Evolutionary conservation across 2,113 vertebrate genomes (phyloP).

Genomic region (Ailurus styani): DNA sequence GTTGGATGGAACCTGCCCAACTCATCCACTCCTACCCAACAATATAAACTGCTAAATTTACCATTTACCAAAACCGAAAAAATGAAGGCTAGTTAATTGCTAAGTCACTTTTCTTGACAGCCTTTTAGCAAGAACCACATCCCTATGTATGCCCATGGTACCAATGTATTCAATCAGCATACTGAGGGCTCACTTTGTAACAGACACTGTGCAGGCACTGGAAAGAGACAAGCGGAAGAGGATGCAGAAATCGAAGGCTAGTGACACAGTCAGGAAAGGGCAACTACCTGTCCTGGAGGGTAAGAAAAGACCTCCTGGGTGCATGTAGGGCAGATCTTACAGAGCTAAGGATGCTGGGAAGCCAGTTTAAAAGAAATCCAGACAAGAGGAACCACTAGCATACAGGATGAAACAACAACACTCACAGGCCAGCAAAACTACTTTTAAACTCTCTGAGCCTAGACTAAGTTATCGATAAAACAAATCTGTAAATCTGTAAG

Average conservation of each 20-base stretch:
- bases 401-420: neutral
- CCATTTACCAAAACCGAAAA: neutral
- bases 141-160: neutral
- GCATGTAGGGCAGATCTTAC: neutral
- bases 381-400: neutral
- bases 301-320: neutral
- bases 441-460: neutral
- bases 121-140: neutral
- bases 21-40: neutral
- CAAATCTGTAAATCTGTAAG: neutral
- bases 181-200: neutral
- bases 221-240: neutral
- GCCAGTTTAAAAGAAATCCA: neutral
- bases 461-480: neutral
- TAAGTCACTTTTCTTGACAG: neutral
- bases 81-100: neutral
- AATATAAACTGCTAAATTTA: neutral
- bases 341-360: neutral
- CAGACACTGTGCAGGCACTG: neutral
- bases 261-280: neutral
- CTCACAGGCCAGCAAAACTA: neutral
- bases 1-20: neutral
- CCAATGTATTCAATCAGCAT: neutral
- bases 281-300: neutral
- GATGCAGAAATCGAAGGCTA: accelerated